A percentile compares a stretch with the other conserved stretches of the same genome.
Conservation (phyloP, 2,888 invertebrate genomes). For the Alentia gelatinosa region DNA sequence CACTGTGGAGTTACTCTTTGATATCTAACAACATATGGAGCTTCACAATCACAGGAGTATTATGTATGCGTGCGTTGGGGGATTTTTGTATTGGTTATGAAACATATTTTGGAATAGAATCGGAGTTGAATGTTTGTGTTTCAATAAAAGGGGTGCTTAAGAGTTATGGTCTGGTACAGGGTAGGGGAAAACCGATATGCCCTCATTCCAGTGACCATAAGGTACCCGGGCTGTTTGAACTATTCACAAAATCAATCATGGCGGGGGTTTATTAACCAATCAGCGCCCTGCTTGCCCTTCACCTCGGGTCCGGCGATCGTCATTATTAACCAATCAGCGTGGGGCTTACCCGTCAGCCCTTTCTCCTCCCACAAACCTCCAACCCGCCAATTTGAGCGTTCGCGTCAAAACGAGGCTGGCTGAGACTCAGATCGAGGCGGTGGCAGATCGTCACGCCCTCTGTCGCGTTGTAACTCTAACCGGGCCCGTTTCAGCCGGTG, state of each 20-base stretch:
- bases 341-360: neutral
- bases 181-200: neutral
- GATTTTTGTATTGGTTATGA: neutral
- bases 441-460: neutral
- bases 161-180: neutral
- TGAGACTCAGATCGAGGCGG: neutral
- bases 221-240: slow-evolving; percentile 10
- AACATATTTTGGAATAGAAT: neutral
- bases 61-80: no score
- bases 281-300: neutral
- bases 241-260: slow-evolving; percentile 28
- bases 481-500: slow-evolving; percentile 12
- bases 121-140: neutral
- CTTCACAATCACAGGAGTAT: no score
- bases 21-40: no score
- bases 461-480: slow-evolving; percentile 23
- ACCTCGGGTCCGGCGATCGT: neutral
- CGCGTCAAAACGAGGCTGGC: neutral
- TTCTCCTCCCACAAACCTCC: neutral
- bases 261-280: slow-evolving; percentile 29
- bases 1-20: neutral
- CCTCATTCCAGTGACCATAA: neutral
- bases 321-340: slow-evolving; percentile 40
- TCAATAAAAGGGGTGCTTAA: neutral
- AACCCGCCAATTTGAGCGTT: neutral